Evolutionary conservation across 1,140 invertebrate genomes (phyloP), one percentile per base, ranked within the genome.

Genomic region (Drosophila grimshawi): DNA sequence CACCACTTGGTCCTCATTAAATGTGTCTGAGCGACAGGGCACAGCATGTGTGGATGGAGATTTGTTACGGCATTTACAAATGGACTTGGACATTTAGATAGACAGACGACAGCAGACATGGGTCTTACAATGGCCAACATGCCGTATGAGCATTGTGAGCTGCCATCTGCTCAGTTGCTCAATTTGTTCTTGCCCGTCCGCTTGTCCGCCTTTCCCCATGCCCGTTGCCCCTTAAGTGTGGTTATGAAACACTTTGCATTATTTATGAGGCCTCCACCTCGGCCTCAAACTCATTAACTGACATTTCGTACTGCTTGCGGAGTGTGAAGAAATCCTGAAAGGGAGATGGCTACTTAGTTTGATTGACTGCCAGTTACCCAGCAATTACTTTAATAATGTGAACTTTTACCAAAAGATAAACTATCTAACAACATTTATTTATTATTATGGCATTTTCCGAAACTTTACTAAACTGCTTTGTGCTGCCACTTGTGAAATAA

Each of bases 171-270:
- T 11, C 49, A 73, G 56, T 68, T 62, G 56, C 70, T 73, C 56
- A 73, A 73, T 73, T 73, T 19, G 19, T 19, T 19, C 19, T 73
- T 61, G 63, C 43, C 37, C 39, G 8, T 32, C 29, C 19, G 19
- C 11, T 30, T 41, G 30, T 11, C 33, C 43, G 45, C n/a, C 6
- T 45, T 4, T 29, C 30, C n/a, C 3, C 2, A 33, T 45, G 43
- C 48, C 11, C 19, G 41, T 69, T 60, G 51, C 51, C 46, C 32
- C 53, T 62, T 53, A 62, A 63, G 68, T 51, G 49, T 63, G 66
- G 68, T 86, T 86, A 71, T 78, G 82, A 72, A 86, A 72, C 75
- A 70, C 76, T 78, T 76, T 86, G 70, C 78, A 86, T 86, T 86
- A 86, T 86, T 86, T 86, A 86, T 81, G 19, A 52, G 29, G 35